Evolutionary conservation across 35 echinoderm and acorn worm genomes (phyloP).

Genomic region (Amphiura filiformis): DNA sequence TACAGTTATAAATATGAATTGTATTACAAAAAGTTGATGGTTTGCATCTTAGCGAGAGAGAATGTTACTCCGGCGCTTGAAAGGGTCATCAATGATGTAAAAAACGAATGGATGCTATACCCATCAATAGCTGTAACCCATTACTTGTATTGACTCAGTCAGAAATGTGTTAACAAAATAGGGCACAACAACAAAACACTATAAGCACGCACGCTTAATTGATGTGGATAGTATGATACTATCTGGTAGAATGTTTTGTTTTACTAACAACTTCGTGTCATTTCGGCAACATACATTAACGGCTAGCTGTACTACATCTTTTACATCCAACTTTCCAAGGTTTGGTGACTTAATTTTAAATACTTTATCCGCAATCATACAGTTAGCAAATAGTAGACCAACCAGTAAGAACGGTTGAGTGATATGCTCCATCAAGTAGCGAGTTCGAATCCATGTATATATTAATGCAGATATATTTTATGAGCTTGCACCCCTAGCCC

Average conservation of each 20-base stretch:
- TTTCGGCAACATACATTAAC: neutral
- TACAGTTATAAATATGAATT: slow-evolving; percentile 1
- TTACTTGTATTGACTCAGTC: neutral
- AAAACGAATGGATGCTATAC: neutral
- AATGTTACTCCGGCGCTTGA: neutral
- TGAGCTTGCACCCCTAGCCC: neutral
- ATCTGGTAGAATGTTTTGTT: neutral
- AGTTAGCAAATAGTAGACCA: neutral
- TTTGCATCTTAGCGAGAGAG: neutral
- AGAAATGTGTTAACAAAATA: neutral
- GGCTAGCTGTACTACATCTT: neutral
- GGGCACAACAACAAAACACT: neutral
- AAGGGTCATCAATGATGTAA: slow-evolving; percentile 10
- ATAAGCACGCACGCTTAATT: neutral
- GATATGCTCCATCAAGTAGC: neutral
- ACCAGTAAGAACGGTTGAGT: slow-evolving; percentile 2
- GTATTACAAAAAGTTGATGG: neutral
- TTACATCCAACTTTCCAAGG: neutral
- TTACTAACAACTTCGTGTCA: neutral
- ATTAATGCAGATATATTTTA: neutral
- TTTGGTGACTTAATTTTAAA: neutral
- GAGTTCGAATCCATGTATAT: slow-evolving; percentile 5
- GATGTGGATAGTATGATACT: neutral
- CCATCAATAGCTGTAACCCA: no score
- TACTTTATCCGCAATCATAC: neutral